phyloP scores from a whole-genome alignment of 2,113 vertebrate genomes.

The Athene cunicularia region DNA sequence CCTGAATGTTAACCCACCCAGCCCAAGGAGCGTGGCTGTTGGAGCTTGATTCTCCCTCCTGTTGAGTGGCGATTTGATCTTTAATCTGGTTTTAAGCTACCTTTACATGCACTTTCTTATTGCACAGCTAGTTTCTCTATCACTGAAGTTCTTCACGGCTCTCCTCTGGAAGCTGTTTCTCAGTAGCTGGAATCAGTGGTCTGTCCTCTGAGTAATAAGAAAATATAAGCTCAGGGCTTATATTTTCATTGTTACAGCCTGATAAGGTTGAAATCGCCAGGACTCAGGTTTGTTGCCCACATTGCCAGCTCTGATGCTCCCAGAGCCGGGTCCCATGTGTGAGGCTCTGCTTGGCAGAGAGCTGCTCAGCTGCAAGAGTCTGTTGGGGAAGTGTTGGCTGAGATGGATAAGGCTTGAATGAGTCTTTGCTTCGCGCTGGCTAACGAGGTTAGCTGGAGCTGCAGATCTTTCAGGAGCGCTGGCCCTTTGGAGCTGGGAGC shows the following conservation, averaged over 20 bases:
- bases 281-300: background rate
- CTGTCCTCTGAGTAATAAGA: conserved; percentile 24
- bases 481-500: conserved; percentile 13
- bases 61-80: conserved; percentile 69
- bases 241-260: conserved; percentile 26
- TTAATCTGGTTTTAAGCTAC: conserved; percentile 74
- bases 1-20: conserved; percentile 68
- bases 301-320: conserved; percentile 30
- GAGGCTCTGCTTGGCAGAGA: background rate
- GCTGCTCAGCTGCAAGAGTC: background rate
- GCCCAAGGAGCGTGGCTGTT: conserved; percentile 50
- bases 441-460: background rate
- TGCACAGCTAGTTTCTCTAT: conserved; percentile 74
- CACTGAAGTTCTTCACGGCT: conserved; percentile 56
- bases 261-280: background rate
- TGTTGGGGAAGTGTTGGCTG: background rate
- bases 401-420: background rate
- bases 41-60: conserved; percentile 54
- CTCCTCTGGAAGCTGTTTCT: conserved; percentile 51
- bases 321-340: background rate
- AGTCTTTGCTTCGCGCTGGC: background rate
- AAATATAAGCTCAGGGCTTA: conserved; percentile 60
- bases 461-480: background rate
- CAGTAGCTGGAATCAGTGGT: conserved; percentile 42
- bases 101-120: conserved; percentile 75